Base-by-base conservation (phyloP, 2,797 vertebrate genomes). In the Tragopan temminckii region DNA sequence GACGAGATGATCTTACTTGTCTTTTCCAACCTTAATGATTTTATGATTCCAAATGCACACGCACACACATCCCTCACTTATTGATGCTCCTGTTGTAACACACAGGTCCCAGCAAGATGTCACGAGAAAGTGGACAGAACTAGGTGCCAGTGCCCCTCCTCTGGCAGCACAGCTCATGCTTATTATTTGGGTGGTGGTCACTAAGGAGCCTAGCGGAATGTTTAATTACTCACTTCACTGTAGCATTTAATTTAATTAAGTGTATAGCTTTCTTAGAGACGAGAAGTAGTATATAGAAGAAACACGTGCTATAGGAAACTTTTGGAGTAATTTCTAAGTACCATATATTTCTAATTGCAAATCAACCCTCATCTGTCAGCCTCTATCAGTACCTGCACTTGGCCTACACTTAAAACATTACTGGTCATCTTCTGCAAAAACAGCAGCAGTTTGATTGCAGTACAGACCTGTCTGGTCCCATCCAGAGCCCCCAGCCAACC, bases 81-180 rank as follows among this genome's bases (percentile, higher is more conserved):
- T 45, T 48, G 25, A 20, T 18, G 38, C 4, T 21, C 20, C 31
- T 12, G 0, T 8, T 7, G 4, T 16, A 83, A 50, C 13, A 64
- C 12, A 42, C 8, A 58, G 61, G 9, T 3, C 27, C 5, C 0
- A 52, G 27, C 29, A 64, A 5, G 33, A 4, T 7, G 43, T n/a
- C 31, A 11, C 1, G 27, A 27, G 40, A 61, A 80, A 18, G 46
- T 18, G 14, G 25, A n/a, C 1, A 84, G 55, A 88, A 84, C 43
- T 7, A 14, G 3, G 14, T 46, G 18, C 31, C 24, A n/a, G 18
- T 63, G 80, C 35, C 86, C 20, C 45, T 58, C 42, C 5, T 8
- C 77, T 78, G 45, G 14, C 2, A 10, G 38, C 4, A 21, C 2
- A 9, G 38, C 4, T 24, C 2, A 1, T 0, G 0, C 33, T 67